Evolutionary conservation across 2,797 vertebrate genomes (phyloP).

Genomic region (Gallinago solitaria): DNA sequence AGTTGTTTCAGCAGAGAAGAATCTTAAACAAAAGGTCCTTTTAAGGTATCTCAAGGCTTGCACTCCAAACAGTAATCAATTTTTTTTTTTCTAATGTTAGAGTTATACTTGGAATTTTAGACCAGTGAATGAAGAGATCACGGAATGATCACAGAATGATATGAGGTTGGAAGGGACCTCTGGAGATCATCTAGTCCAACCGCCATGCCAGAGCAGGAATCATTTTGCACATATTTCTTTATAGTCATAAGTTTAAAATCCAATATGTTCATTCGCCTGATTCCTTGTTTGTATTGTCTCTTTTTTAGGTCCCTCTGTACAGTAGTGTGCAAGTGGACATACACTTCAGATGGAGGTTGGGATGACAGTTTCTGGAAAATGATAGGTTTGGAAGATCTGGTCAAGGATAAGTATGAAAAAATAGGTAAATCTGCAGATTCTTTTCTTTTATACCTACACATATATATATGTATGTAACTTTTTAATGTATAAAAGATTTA

Average conservation of each 20-base stretch:
- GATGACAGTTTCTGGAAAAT: conserved; percentile 88
- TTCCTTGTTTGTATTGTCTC: not conserved
- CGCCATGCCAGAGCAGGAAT: not conserved
- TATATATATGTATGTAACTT: too few species aligned
- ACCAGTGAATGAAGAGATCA: not conserved
- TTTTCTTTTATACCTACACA: not conserved
- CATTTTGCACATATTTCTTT: not conserved
- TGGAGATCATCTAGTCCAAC: too few species aligned
- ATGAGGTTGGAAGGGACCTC: too few species aligned
- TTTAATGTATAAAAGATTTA: not conserved
- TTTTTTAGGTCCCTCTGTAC: conserved; percentile 90
- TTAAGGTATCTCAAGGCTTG: not conserved
- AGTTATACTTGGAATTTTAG: not conserved
- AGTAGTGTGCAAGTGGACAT: conserved; percentile 95
- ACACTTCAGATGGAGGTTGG: conserved; percentile 88
- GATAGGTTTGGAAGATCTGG: conserved; percentile 88
- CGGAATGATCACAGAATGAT: too few species aligned
- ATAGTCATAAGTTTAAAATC: not conserved
- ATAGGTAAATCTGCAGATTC: conserved; percentile 81
- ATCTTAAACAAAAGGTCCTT: conserved; percentile 38
- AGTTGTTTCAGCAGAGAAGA: conserved; percentile 30
- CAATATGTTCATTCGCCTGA: not conserved
- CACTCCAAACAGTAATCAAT: not conserved
- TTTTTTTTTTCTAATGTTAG: not conserved
- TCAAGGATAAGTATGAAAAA: conserved; percentile 86